A percentile compares a stretch with the other conserved stretches of the same genome.
phyloP scores from a whole-genome alignment of 2,797 vertebrate species.

The Chromobotia macracanthus region DNA sequence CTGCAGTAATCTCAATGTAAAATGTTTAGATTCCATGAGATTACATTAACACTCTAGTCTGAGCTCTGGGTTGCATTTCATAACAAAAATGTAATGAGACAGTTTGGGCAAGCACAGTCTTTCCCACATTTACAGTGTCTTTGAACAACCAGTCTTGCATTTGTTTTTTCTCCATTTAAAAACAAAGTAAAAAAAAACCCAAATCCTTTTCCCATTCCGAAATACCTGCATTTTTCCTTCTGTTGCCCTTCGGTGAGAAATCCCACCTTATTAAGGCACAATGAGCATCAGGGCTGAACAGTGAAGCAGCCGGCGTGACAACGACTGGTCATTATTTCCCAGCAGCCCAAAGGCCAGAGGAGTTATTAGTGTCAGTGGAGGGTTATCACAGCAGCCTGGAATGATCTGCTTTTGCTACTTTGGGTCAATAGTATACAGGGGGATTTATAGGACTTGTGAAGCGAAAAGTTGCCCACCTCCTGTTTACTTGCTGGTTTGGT shows the following conservation, averaged over 20 bases:
- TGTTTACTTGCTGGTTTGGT: slow-evolving; percentile 17
- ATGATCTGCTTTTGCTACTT: slow-evolving; percentile 29
- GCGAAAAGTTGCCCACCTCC: slow-evolving; percentile 19
- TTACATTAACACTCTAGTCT: not conserved
- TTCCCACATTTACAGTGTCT: slow-evolving; percentile 2
- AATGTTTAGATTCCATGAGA: not conserved
- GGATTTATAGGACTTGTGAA: slow-evolving; percentile 26
- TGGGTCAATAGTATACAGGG: slow-evolving; percentile 15
- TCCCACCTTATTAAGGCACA: slow-evolving; percentile 49
- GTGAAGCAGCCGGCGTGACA: slow-evolving; percentile 51
- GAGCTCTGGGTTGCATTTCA: not conserved
- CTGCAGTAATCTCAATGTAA: not conserved
- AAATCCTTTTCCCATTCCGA: not conserved
- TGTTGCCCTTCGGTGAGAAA: slow-evolving; percentile 11
- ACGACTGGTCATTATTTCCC: slow-evolving; percentile 52
- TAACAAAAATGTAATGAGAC: not conserved
- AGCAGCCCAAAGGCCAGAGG: slow-evolving; percentile 54
- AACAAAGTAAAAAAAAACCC: slow-evolving; percentile 5
- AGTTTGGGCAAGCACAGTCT: not conserved
- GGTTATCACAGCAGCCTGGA: slow-evolving; percentile 32
- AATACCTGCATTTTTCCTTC: slow-evolving; percentile 4
- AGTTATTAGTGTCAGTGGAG: slow-evolving; percentile 55
- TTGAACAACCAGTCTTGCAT: slow-evolving; percentile 13
- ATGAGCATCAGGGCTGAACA: slow-evolving; percentile 47
- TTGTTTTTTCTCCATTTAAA: not conserved